A percentile compares a stretch with the other conserved stretches of the same genome.
Conservation (phyloP, 2,888 invertebrate species). For the Atethmia centrago region DNA sequence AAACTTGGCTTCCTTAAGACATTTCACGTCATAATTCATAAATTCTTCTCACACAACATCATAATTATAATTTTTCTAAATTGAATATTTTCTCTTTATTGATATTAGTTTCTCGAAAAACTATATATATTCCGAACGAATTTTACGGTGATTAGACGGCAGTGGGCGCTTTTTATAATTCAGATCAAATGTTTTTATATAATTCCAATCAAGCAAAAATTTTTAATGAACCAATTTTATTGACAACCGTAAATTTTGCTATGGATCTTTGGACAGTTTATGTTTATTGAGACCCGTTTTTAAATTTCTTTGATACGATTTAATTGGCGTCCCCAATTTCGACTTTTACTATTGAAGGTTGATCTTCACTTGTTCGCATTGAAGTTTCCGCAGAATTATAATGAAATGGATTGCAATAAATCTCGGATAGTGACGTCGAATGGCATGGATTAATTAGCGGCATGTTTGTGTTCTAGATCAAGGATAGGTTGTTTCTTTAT, state of each 20-base stretch:
- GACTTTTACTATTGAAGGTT: conserved; percentile 67
- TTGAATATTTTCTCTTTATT: conserved; percentile 70
- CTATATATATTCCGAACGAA: conserved; percentile 66
- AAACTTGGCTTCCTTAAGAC: conserved; percentile 65
- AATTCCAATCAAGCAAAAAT: conserved; percentile 79
- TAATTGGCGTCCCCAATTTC: conserved; percentile 76
- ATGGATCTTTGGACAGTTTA: conserved; percentile 79
- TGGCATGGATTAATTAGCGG: conserved; percentile 81
- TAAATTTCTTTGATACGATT: conserved; percentile 70
- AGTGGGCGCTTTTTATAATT: conserved; percentile 70
- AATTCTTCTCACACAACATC: conserved; percentile 52
- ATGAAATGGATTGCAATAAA: conserved; percentile 77
- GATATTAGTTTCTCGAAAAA: conserved; percentile 65
- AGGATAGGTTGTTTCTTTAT: conserved; percentile 79
- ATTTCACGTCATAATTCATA: conserved; percentile 65
- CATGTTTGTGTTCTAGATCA: conserved; percentile 80
- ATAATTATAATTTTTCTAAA: conserved; percentile 65
- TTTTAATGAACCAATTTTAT: conserved; percentile 83
- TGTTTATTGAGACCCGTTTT: conserved; percentile 76
- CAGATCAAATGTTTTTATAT: conserved; percentile 76
- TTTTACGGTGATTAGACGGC: conserved; percentile 73
- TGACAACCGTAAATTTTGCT: conserved; percentile 83
- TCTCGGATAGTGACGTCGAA: conserved; percentile 73
- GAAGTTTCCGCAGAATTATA: conserved; percentile 71
- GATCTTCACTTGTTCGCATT: conserved; percentile 69